Evolutionary conservation across 2,113 vertebrate genomes (phyloP), one percentile per base, ranked within the genome.

Genomic region (Onychostoma macrolepis): DNA sequence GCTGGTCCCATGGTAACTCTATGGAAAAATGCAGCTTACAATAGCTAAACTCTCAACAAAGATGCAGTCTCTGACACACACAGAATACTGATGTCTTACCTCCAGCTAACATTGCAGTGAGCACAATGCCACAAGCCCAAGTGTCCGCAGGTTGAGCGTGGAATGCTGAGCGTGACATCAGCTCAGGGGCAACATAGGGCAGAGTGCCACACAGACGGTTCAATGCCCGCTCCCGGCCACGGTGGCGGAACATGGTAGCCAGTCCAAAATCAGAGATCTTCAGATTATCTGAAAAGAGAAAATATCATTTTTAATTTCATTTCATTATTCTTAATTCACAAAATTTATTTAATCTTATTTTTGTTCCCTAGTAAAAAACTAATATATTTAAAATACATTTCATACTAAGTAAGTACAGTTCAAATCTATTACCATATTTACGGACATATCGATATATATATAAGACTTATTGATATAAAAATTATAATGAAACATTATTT

Each of bases 1-100:
- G 98, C 91, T 99, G 97, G 93, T 99, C 98, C 98, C 98, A 99
- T 0, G 98, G 98, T 88, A 99, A 91, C 92, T 99, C 98, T 99
- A 91, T 17, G 58, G n/a, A 69, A 67, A 69, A 36, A 87, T 0
- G 11, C 65, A n/a, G 33, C 5, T 36, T 58, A n/a, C 38, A n/a
- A 61, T 10, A n/a, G 36, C 21, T 2, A n/a, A 74, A n/a, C 21
- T 74, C 36, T 41, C 5, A 2, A 74, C 19, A 41, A 41, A 74
- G 17, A 24, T 50, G 24, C 48, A 24, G 30, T 36, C 26, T 53
- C 38, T 33, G 28, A 87, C 6, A 82, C 56, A 58, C 1, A 12
- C 24, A 48, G 11, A 82, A 13, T 10, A 24, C 1, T 15, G 28
- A 43, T 63, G 61, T n/a, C 82, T 81, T 89, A 98, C 98, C 98